Evolutionary conservation across 2,888 invertebrate species (phyloP).

Genomic region (Celastrina argiolus): DNA sequence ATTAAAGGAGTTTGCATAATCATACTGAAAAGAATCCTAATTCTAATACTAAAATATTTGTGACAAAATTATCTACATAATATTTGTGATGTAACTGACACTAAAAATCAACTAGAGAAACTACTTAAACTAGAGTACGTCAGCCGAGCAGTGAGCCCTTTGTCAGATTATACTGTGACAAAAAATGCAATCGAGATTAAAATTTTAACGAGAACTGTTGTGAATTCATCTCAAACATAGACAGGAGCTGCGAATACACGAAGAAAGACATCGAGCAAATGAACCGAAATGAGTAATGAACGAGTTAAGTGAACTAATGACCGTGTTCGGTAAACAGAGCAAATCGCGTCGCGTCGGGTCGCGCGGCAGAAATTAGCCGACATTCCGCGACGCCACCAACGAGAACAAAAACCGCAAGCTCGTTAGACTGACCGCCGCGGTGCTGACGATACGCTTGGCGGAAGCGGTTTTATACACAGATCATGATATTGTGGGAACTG

Average conservation of each 20-base stretch:
- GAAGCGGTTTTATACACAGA: not conserved
- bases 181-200: not conserved
- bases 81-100: no score
- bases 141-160: no score
- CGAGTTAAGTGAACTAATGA: conserved; percentile 8
- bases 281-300: conserved; percentile 9
- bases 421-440: conserved; percentile 42
- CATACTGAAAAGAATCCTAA: no score
- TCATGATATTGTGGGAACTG: no score
- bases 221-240: not conserved
- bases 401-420: conserved; percentile 46
- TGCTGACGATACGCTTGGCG: conserved; percentile 34
- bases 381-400: conserved; percentile 46
- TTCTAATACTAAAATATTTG: no score
- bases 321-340: conserved; percentile 14
- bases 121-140: no score
- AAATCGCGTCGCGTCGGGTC: conserved; percentile 24
- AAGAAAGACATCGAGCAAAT: conserved; percentile 1
- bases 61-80: no score
- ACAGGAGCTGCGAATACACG: conserved; percentile 16
- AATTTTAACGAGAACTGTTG: not conserved
- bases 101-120: no score
- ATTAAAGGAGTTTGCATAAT: no score
- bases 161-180: no score
- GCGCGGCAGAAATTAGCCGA: conserved; percentile 49